A percentile compares a stretch with the other conserved stretches of the same genome.
Conservation (phyloP, 2,797 vertebrate species). For the Chrosomus eos region DNA sequence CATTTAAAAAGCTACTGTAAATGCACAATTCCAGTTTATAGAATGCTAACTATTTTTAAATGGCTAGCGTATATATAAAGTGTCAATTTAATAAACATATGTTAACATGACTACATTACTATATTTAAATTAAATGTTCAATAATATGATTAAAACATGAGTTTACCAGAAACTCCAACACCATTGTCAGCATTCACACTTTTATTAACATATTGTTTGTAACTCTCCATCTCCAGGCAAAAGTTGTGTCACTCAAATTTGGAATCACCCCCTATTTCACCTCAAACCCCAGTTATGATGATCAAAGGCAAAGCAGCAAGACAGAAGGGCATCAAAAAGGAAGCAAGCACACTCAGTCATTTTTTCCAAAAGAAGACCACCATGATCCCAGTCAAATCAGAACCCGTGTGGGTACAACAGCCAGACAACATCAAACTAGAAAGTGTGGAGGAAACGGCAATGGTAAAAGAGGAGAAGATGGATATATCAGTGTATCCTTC, state of each 20-base stretch:
- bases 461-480: constrained; percentile 49
- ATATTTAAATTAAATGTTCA: neutral
- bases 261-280: constrained; percentile 80
- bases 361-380: constrained; percentile 75
- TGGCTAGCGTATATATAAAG: neutral
- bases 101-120: neutral
- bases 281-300: constrained; percentile 67
- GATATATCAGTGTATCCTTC: constrained; percentile 72
- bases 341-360: constrained; percentile 67
- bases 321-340: constrained; percentile 60
- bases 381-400: constrained; percentile 69
- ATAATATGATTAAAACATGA: neutral
- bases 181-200: neutral
- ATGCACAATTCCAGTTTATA: neutral
- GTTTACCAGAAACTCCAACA: neutral
- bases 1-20: neutral
- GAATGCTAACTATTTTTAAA: neutral
- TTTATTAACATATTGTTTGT: neutral
- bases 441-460: constrained; percentile 29
- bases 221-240: constrained; percentile 71
- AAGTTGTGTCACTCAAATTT: constrained; percentile 77
- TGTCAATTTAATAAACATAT: neutral
- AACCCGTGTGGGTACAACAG: constrained; percentile 55
- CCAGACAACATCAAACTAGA: constrained; percentile 61
- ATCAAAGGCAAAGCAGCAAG: constrained; percentile 66